These are phyloP conservation scores for Apodemus speciosus DNA, from an alignment of 2,113 vertebrate genomes.

Conservation along the genomic window DNA sequence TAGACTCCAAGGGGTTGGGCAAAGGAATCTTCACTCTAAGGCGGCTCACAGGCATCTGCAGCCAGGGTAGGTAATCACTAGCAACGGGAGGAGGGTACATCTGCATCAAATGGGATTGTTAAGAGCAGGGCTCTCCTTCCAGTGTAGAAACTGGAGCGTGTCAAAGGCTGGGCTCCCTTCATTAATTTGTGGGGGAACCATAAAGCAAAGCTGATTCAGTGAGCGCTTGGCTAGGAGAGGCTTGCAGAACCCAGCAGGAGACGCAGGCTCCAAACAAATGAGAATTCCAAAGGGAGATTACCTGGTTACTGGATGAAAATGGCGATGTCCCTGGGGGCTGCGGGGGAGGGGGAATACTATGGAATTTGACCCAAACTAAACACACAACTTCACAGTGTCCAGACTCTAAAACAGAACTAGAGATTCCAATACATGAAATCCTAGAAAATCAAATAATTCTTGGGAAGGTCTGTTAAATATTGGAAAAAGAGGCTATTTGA, in stretches of 20 bases:
- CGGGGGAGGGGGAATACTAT: background rate
- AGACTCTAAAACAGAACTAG: background rate
- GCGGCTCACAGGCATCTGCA: background rate
- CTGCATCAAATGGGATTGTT: background rate
- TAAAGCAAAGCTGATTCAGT: constrained; percentile 1
- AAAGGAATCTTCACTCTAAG: background rate
- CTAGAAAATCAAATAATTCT: constrained; percentile 28
- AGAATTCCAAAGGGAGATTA: background rate
- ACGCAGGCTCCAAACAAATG: constrained; percentile 1
- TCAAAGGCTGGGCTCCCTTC: constrained; percentile 25
- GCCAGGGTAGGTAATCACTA: background rate
- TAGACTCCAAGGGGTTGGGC: background rate
- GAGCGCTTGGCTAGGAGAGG: background rate
- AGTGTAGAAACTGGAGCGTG: background rate
- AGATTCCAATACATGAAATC: constrained; percentile 1
- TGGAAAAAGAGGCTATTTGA: background rate
- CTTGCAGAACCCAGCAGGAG: background rate
- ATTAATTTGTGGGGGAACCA: constrained; percentile 3
- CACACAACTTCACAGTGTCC: background rate
- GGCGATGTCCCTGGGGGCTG: background rate
- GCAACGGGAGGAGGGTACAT: background rate
- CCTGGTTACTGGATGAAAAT: background rate
- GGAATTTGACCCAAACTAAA: background rate
- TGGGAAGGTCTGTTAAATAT: background rate
- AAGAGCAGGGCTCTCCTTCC: background rate